phyloP scores from a whole-genome alignment of 2,797 vertebrate species.

The Podarcis lilfordi region DNA sequence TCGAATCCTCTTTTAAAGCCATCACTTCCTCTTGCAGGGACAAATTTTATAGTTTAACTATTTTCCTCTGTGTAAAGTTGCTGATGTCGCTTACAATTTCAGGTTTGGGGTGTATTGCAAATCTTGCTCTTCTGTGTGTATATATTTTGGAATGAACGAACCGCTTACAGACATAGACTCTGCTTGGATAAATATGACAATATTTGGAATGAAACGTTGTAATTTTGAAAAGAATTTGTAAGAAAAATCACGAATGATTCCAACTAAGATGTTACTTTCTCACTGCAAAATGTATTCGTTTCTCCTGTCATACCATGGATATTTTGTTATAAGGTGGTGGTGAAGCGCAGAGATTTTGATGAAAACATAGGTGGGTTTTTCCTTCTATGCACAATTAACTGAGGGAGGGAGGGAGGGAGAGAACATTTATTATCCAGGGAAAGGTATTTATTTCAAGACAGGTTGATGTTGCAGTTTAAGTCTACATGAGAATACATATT shows the following conservation, averaged over 20 bases:
- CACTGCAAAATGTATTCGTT: neutral
- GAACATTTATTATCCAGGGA: neutral
- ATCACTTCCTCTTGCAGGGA: no score
- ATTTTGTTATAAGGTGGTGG: neutral
- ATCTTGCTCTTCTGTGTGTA: no score
- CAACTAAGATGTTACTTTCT: neutral
- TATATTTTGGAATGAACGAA: no score
- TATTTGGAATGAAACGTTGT: no score
- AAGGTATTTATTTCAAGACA: neutral
- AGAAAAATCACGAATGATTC: neutral
- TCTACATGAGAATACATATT: neutral
- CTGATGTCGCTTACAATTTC: no score
- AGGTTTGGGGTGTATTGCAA: no score
- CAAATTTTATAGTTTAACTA: no score
- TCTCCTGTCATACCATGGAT: neutral
- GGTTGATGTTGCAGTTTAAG: neutral
- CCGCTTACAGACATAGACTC: no score
- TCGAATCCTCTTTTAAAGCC: no score
- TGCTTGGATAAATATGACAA: neutral
- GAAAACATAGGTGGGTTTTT: neutral
- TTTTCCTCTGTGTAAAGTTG: no score
- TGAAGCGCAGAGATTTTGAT: neutral
- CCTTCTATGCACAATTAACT: neutral
- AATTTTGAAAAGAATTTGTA: neutral
- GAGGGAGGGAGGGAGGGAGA: neutral